phyloP scores from a whole-genome alignment of 2,797 vertebrate genomes.

The Tapera naevia region DNA sequence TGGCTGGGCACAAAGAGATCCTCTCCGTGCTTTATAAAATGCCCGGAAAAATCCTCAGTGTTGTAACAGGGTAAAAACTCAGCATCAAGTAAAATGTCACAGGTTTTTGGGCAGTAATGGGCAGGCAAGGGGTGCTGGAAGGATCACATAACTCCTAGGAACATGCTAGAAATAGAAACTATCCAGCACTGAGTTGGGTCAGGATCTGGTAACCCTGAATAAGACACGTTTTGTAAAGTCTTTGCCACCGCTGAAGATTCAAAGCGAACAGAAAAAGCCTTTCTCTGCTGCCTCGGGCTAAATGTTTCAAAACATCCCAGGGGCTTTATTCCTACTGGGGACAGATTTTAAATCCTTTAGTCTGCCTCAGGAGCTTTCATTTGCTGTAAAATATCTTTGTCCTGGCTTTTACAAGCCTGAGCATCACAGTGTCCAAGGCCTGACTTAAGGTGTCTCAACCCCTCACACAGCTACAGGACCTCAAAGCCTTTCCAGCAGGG shows the following conservation, averaged over 20 bases:
- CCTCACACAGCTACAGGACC: not conserved
- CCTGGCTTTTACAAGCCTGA: not conserved
- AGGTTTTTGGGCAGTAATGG: not conserved
- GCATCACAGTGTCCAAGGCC: not conserved
- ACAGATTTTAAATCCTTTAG: not conserved
- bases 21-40: not conserved
- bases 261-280: not conserved
- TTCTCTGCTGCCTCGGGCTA: not conserved
- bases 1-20: not conserved
- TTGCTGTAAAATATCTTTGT: not conserved
- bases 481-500: not conserved
- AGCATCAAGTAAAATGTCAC: accelerated
- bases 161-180: not conserved
- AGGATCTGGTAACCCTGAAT: not conserved
- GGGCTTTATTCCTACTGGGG: not conserved
- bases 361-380: not conserved
- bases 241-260: not conserved
- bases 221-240: not conserved
- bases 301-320: not conserved
- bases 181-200: not conserved
- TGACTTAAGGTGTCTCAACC: accelerated
- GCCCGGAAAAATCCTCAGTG: not conserved
- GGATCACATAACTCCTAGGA: not conserved
- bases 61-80: not conserved
- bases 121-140: not conserved